phyloP scores from a whole-genome alignment of 2,888 invertebrate species.

The Lottia scabra region DNA sequence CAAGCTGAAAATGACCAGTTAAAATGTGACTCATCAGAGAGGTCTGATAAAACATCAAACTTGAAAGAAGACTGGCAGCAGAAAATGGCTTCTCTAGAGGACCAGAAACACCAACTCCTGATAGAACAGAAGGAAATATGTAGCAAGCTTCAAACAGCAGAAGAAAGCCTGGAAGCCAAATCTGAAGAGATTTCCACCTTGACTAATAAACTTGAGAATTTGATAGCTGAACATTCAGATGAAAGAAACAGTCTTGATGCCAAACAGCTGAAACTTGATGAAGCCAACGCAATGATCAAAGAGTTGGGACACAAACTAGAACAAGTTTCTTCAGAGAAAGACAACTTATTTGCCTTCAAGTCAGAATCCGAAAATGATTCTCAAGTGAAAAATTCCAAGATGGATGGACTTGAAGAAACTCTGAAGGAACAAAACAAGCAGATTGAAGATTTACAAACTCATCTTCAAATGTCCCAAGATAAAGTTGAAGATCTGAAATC shows the following conservation, averaged over 20 bases:
- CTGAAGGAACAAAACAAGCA: slow-evolving; percentile 16
- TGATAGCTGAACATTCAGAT: slow-evolving; percentile 10
- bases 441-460: slow-evolving; percentile 18
- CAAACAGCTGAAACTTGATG: background rate
- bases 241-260: background rate
- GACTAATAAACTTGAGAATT: slow-evolving; percentile 21
- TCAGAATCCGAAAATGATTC: slow-evolving; percentile 20
- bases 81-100: slow-evolving; percentile 12
- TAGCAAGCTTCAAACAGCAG: slow-evolving; percentile 10
- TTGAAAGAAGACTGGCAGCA: slow-evolving; percentile 9
- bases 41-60: slow-evolving; percentile 2
- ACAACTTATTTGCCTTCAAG: slow-evolving; percentile 1
- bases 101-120: background rate
- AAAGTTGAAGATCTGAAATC: slow-evolving; percentile 24
- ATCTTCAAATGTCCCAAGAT: slow-evolving; percentile 22
- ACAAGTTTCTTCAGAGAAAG: slow-evolving; percentile 8
- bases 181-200: slow-evolving; percentile 17
- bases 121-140: slow-evolving; percentile 16
- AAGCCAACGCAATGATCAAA: slow-evolving; percentile 2
- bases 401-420: slow-evolving; percentile 20
- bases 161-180: slow-evolving; percentile 19
- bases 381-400: slow-evolving; percentile 11
- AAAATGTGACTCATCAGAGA: background rate
- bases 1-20: slow-evolving; percentile 9
- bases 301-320: slow-evolving; percentile 20